Conservation (phyloP, 2,113 vertebrate species). For the Pteruthius melanotis region DNA sequence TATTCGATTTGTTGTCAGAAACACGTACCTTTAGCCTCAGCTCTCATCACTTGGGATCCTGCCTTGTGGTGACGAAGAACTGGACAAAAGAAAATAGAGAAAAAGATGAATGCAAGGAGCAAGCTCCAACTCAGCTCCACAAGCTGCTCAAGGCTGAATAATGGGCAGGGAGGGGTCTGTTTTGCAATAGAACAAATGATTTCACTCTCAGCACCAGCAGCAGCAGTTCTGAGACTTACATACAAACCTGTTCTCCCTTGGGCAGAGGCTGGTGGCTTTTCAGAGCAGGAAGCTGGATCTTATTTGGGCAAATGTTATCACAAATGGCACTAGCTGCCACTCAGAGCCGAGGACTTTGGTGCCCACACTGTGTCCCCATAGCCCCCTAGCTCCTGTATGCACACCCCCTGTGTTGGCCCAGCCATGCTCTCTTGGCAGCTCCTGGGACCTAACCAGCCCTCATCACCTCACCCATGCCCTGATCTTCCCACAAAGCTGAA, state of each 20-base stretch:
- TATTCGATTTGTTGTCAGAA: background rate
- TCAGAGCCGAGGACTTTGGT: accelerated
- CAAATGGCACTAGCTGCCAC: background rate
- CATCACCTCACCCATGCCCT: background rate
- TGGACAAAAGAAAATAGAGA: constrained; percentile 22
- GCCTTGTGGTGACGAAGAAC: constrained; percentile 73
- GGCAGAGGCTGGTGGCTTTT: background rate
- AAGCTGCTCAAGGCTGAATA: background rate
- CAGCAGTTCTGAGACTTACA: background rate
- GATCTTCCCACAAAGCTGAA: background rate
- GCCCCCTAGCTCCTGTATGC: background rate
- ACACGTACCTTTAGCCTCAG: constrained; percentile 69
- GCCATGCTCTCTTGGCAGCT: background rate
- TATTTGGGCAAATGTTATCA: background rate
- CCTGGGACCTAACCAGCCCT: background rate
- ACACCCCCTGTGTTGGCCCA: accelerated
- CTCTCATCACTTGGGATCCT: constrained; percentile 75
- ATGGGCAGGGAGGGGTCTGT: background rate
- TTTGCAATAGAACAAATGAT: background rate
- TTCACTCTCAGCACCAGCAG: background rate
- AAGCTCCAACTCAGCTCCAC: background rate
- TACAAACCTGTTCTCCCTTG: background rate
- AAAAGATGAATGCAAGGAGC: background rate
- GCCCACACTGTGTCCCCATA: no score
- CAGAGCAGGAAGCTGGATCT: background rate